Evolutionary conservation across 2,797 vertebrate genomes (phyloP).

Genomic region (Syngnathus acus): DNA sequence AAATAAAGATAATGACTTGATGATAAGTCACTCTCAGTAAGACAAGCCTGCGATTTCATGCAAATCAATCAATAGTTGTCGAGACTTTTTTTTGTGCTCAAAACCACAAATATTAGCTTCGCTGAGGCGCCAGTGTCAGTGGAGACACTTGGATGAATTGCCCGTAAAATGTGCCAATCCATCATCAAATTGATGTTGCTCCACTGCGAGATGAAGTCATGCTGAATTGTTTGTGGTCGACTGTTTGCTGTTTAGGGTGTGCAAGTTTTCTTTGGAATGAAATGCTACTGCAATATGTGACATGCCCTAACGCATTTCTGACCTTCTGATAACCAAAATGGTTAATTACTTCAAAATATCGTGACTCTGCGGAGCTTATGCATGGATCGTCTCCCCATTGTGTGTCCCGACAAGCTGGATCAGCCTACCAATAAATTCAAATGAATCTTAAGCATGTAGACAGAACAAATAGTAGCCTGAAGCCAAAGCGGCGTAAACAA

Average conservation of each 20-base stretch:
- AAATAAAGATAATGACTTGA: slow-evolving; percentile 7
- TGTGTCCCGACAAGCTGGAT: slow-evolving; percentile 42
- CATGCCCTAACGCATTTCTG: slow-evolving; percentile 1
- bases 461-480: slow-evolving; percentile 30
- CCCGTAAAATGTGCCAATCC: not conserved
- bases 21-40: slow-evolving; percentile 8
- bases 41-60: slow-evolving; percentile 6
- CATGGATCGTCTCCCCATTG: not conserved
- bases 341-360: not conserved
- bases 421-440: slow-evolving; percentile 26
- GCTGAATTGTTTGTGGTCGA: not conserved
- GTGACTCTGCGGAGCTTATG: not conserved
- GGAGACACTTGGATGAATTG: slow-evolving; percentile 9
- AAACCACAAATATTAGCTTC: slow-evolving; percentile 10
- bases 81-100: not conserved
- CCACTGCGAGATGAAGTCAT: slow-evolving; percentile 5
- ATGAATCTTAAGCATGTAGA: slow-evolving; percentile 32
- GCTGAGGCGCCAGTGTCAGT: slow-evolving; percentile 1
- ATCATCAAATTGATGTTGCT: slow-evolving; percentile 12
- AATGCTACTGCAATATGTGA: not conserved
- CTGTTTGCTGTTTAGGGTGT: slow-evolving; percentile 1
- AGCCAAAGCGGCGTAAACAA: slow-evolving; percentile 33
- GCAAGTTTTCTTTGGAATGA: slow-evolving; percentile 2
- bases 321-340: not conserved
- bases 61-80: slow-evolving; percentile 5